phyloP scores from a whole-genome alignment of 2,888 invertebrate species.

The Oscheius onirici region DNA sequence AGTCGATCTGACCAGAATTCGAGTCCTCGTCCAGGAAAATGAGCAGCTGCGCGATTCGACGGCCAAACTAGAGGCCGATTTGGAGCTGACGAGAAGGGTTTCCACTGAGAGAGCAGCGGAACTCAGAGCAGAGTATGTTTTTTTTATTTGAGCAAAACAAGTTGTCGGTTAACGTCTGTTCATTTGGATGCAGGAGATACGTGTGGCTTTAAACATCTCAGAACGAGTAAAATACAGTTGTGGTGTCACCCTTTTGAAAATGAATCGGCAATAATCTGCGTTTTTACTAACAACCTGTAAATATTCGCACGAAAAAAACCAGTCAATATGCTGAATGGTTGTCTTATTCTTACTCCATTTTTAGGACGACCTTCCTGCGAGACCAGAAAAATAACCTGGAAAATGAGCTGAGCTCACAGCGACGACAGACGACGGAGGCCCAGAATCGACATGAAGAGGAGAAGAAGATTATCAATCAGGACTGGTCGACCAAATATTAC shows the following conservation, averaged over 20 bases:
- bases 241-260: too few species aligned
- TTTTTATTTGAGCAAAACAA: not conserved
- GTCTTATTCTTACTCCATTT: too few species aligned
- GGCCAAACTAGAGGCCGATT: constrained; percentile 10
- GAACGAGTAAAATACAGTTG: too few species aligned
- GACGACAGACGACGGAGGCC: not conserved
- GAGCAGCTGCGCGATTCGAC: constrained; percentile 29
- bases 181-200: too few species aligned
- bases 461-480: not conserved
- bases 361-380: constrained; percentile 1
- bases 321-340: too few species aligned
- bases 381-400: constrained; percentile 10
- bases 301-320: too few species aligned
- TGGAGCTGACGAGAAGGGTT: constrained; percentile 1
- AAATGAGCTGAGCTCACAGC: not conserved
- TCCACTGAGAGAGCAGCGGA: constrained; percentile 1
- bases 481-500: constrained; percentile 3
- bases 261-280: too few species aligned
- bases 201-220: too few species aligned
- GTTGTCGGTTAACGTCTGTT: too few species aligned
- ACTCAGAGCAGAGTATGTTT: constrained; percentile 27
- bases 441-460: not conserved
- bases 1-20: constrained; percentile 33
- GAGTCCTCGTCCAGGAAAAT: constrained; percentile 39
- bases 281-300: too few species aligned